Base-by-base conservation (phyloP, 2,113 vertebrate species). In the Hippopotamus amphibius region DNA sequence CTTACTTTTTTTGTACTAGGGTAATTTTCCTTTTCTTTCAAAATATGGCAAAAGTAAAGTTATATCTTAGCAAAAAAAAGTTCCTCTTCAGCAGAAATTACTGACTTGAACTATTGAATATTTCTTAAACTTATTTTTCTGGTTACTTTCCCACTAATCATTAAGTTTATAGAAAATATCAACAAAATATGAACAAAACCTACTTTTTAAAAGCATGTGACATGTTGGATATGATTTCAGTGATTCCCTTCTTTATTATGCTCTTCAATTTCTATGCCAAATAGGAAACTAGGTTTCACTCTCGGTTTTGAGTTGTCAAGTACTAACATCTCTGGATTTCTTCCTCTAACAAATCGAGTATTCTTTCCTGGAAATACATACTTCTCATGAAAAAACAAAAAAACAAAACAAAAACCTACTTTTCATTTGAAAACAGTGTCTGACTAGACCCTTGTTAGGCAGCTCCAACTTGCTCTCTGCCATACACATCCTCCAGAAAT, bases 11-110 rank as follows among this genome's bases (percentile, higher is more conserved):
- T 69, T 55, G 77, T 33, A 19, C 63, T 85, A 24, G 46, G 41
- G 92, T 96, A 85, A 86, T 66, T 81, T 86, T 72, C 24, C 26
- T 76, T 85, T 41, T 90, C 48, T 94, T 94, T 68, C 55, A 68
- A 86, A 95, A 87, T 43, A 53, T 19, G n/a, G 46, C 66, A 80
- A 77, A 77, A 92, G 48, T 74, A 55, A 96, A 89, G 63, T 72
- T 88, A 61, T 22, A 72, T 66, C 16, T 59, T 46, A 81, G 69
- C n/a, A 77, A 68, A 77, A 84, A 74, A 79, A n/a, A 86, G 11
- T 72, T 83, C 50, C 80, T 37, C 43, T 93, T 94, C 15, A 81
- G 61, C 33, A 30, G 55, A 85, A 97, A 85, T 90, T 89, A 71
- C 61, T 48, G 74, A 50, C 77, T 61, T 86, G 59, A 43, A 48